Evolutionary conservation across 2,797 vertebrate genomes (phyloP).

Genomic region (Coranthus polyacanthus): DNA sequence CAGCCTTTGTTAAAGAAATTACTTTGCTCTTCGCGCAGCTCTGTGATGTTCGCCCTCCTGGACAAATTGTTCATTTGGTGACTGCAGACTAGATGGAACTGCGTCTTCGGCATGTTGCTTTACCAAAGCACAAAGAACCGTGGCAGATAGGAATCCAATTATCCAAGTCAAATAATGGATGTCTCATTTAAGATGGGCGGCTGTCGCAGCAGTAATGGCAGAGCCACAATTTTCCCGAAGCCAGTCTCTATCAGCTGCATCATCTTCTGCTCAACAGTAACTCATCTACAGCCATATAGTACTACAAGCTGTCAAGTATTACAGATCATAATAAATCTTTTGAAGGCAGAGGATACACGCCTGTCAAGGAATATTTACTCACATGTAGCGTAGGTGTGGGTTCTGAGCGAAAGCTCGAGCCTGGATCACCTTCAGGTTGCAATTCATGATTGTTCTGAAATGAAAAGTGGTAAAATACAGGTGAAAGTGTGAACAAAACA

Average conservation of each 20-base stretch:
- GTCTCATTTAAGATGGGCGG: constrained; percentile 78
- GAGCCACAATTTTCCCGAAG: constrained; percentile 55
- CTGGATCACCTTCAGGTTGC: constrained; percentile 95
- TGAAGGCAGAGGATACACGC: constrained; percentile 44
- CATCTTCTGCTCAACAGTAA: constrained; percentile 63
- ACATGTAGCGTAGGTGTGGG: constrained; percentile 96
- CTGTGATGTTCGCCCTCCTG: constrained; percentile 66
- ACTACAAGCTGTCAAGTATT: constrained; percentile 45
- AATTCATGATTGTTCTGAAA: constrained; percentile 96
- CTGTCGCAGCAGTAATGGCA: constrained; percentile 62
- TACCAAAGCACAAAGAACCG: constrained; percentile 64
- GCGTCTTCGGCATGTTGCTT: constrained; percentile 70
- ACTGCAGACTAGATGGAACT: constrained; percentile 75
- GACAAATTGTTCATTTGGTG: constrained; percentile 80
- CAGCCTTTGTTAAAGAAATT: constrained; percentile 83
- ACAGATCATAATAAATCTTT: constrained; percentile 54
- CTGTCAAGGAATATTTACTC: constrained; percentile 83
- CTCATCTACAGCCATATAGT: constrained; percentile 45
- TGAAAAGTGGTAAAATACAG: constrained; percentile 36
- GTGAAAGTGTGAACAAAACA: constrained; percentile 21
- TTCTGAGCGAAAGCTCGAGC: constrained; percentile 96
- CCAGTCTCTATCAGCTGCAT: constrained; percentile 66
- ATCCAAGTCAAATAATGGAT: constrained; percentile 78
- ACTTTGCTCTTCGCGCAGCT: constrained; percentile 71
- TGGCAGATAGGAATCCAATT: constrained; percentile 79